Conservation (phyloP, 2,113 vertebrate species). For the Grammomys surdaster region DNA sequence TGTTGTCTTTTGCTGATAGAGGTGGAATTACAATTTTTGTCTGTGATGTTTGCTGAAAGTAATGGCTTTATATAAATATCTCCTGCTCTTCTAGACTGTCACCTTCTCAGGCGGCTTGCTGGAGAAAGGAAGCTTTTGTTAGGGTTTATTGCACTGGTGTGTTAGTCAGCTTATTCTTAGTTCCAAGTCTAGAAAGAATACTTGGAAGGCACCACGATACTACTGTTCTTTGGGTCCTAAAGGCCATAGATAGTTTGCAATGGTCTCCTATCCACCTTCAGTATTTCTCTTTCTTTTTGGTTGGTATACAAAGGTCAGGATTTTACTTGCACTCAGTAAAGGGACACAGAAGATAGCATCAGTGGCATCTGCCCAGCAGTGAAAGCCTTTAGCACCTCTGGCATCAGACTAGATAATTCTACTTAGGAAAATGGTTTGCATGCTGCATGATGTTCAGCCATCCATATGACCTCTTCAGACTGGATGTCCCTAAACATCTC, state of each 20-base stretch:
- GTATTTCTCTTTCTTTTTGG: not conserved
- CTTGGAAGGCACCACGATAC: not conserved
- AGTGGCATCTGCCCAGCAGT: not conserved
- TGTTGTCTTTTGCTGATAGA: not conserved
- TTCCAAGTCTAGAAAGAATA: not conserved
- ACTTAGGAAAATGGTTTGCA: not conserved
- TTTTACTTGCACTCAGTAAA: not conserved
- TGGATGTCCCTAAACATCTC: not conserved
- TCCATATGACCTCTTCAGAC: not conserved
- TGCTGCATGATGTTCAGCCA: not conserved
- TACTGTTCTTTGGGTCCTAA: not conserved
- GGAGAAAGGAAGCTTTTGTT: not conserved
- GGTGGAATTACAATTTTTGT: not conserved
- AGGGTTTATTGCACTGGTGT: not conserved
- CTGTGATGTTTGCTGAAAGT: not conserved
- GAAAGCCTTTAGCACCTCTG: not conserved
- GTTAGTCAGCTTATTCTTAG: not conserved
- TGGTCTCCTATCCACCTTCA: not conserved
- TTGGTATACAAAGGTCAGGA: not conserved
- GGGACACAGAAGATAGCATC: not conserved
- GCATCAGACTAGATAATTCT: not conserved
- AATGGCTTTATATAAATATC: not conserved
- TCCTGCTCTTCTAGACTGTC: not conserved
- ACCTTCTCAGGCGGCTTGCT: not conserved
- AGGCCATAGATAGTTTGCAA: not conserved